These are phyloP conservation scores for Papilio demoleus DNA, from an alignment of 2,888 invertebrate genomes.

Conservation along the genomic window DNA sequence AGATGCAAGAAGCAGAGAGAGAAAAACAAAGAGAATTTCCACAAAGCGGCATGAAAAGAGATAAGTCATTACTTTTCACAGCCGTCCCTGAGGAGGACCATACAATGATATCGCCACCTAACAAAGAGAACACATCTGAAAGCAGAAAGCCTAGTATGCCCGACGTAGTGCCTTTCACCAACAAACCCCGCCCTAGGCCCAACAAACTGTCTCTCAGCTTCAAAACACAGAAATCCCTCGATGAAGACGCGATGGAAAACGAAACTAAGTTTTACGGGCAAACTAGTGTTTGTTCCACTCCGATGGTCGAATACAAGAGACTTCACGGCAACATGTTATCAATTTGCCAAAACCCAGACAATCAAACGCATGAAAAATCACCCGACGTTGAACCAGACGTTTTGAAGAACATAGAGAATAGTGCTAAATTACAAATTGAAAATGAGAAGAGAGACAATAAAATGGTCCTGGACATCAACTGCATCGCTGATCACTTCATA, in stretches of 20 bases:
- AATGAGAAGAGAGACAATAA: conserved; percentile 70
- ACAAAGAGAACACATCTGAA: conserved; percentile 57
- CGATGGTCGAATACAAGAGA: conserved; percentile 90
- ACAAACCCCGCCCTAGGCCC: conserved; percentile 79
- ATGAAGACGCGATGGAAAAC: conserved; percentile 81
- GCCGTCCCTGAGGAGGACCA: conserved; percentile 92
- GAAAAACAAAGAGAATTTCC: conserved; percentile 79
- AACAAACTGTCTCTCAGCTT: conserved; percentile 84
- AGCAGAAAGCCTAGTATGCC: conserved; percentile 70
- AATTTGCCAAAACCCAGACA: conserved; percentile 87
- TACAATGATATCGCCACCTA: conserved; percentile 77
- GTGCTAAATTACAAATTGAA: conserved; percentile 61
- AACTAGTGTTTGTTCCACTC: conserved; percentile 90
- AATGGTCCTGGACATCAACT: conserved; percentile 69
- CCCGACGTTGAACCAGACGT: conserved; percentile 67
- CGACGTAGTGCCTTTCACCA: conserved; percentile 80
- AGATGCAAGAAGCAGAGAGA: conserved; percentile 76
- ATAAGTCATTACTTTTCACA: conserved; percentile 91
- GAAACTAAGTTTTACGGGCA: conserved; percentile 85
- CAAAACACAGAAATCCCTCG: conserved; percentile 82
- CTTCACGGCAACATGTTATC: conserved; percentile 89
- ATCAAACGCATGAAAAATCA: conserved; percentile 80
- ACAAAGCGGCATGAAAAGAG: conserved; percentile 87
- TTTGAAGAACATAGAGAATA: conserved; percentile 68
- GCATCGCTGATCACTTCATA: conserved; percentile 78